Evolutionary conservation across 2,888 invertebrate species (phyloP), one percentile per base, ranked within the genome.

Genomic region (Trichopoda pennipes): DNA sequence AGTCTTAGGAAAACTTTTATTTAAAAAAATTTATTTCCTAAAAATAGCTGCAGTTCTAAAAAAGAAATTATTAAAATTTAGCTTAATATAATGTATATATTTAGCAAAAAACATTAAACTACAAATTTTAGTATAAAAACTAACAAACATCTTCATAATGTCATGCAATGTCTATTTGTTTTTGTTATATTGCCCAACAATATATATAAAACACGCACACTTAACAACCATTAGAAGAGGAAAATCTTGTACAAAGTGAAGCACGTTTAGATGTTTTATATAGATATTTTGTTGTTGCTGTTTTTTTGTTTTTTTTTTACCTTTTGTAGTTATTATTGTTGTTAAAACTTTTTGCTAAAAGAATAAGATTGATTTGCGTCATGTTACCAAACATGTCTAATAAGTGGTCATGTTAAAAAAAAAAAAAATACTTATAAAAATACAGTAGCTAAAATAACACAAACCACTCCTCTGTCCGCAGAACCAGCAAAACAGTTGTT

Each of bases 331-430:
- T 38, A 38, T 38, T 12, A 38, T 38, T 38, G 38, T 38, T 38
- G 38, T 38, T 38, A 38, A 38, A 38, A 38, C 12, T 73, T 58
- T 56, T 75, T 55, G 47, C 53, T 32, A 49, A 64, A 70, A 70
- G 35, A 82, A 80, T 75, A 84, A 85, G 85, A 85, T 85, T 85
- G 85, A 85, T 85, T 84, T 83, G 83, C 81, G 76, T 82, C 80
- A 80, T 78, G 79, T 83, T 85, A 81, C 85, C 86, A 85, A 86
- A 86, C 84, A 86, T 85, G 86, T 85, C 86, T 86, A 86, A 86
- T 86, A 86, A 86, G 86, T 86, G 85, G 85, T 86, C 85, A 85
- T 77, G 85, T 84, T 85, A 76, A 82, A 72, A 79, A 82, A 82
- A 76, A 76, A 82, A 72, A 79, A 82, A 82, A 76, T 78, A 82